These are phyloP conservation scores for Istiophorus platypterus DNA, from an alignment of 2,113 vertebrate genomes.

Conservation along the genomic window DNA sequence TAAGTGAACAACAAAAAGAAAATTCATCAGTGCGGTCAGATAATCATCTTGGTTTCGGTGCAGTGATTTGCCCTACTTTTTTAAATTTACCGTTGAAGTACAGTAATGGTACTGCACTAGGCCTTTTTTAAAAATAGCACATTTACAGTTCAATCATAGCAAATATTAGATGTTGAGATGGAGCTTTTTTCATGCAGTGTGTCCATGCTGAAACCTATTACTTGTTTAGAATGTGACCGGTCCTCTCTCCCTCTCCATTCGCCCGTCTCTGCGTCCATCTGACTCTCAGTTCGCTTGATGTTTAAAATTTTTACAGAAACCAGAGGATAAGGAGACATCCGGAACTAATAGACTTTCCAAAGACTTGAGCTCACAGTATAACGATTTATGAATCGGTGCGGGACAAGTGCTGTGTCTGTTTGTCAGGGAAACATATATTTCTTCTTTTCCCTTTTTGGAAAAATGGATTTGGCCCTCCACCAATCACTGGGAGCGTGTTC, in stretches of 20 bases:
- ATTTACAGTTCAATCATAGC: not conserved
- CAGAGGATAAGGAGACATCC: slow-evolving; percentile 72
- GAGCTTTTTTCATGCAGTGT: not conserved
- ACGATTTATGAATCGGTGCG: slow-evolving; percentile 76
- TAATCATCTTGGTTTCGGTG: not conserved
- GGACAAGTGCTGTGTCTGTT: slow-evolving; percentile 72
- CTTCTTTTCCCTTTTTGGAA: slow-evolving; percentile 66
- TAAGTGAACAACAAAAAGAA: not conserved
- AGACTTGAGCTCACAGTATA: slow-evolving; percentile 65
- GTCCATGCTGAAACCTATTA: not conserved
- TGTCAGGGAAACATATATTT: slow-evolving; percentile 78
- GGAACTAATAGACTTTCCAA: slow-evolving; percentile 77
- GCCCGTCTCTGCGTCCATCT: slow-evolving; percentile 22
- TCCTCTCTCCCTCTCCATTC: slow-evolving; percentile 21
- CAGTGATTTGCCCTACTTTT: too few species aligned
- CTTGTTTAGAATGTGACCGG: too few species aligned
- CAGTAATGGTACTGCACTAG: not conserved
- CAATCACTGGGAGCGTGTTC: slow-evolving; percentile 70
- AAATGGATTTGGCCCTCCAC: slow-evolving; percentile 74
- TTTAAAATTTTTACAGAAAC: slow-evolving; percentile 65
- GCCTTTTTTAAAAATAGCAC: not conserved
- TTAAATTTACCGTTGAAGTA: too few species aligned
- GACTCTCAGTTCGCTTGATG: slow-evolving; percentile 46
- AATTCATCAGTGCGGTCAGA: not conserved
- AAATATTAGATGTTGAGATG: not conserved